Base-by-base conservation (phyloP, 1,140 invertebrate species). In the Eumeta japonica region DNA sequence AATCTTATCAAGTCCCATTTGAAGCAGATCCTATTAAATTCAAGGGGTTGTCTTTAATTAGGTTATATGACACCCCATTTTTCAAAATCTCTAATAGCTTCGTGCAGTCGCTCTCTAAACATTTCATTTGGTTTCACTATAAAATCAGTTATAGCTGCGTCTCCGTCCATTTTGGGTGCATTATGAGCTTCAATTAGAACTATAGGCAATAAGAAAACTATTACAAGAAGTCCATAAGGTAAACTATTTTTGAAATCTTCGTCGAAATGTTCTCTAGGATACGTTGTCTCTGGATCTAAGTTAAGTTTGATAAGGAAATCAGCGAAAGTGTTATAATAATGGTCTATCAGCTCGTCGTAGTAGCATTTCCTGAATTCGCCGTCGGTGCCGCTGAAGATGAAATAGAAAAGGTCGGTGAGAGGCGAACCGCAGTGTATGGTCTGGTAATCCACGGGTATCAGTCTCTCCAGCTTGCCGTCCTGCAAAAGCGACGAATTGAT, bases 361-460 rank as follows among this genome's bases (percentile, higher is more conserved):
- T 79, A 41, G 17, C 70, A 19, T 3, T 45, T 43, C 1, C 79
- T 55, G 13, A 77, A 62, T 10, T 68, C 48, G 11, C 63, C 50
- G 20, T 75, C 64, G 0, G 78, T 71, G 10, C 77, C 76, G 2
- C 63, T 66, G 48, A 76, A 78, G 2, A 83, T 49, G 41, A 81
- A 75, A 42, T 80, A 81, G 15, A 70, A 30, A 2, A 84, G 43
- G 48, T 84, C 82, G 0, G 67, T 41, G 0, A 67, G 52, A 1
- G 79, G 68, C 16, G 78, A 78, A 10, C 66, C 55, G n/a, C 60
- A 59, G 27, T 76, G 71, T 14, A 61, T 45, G 4, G 79, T 58
- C 62, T 82, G 80, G 46, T 76, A 79, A 41, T 81, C 80, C 18
- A 81, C 24, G 2, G 77, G 59, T 9, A 63, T 59, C 2, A 76